phyloP scores from a whole-genome alignment of 2,888 invertebrate species.

The Cheilosia urbana region DNA sequence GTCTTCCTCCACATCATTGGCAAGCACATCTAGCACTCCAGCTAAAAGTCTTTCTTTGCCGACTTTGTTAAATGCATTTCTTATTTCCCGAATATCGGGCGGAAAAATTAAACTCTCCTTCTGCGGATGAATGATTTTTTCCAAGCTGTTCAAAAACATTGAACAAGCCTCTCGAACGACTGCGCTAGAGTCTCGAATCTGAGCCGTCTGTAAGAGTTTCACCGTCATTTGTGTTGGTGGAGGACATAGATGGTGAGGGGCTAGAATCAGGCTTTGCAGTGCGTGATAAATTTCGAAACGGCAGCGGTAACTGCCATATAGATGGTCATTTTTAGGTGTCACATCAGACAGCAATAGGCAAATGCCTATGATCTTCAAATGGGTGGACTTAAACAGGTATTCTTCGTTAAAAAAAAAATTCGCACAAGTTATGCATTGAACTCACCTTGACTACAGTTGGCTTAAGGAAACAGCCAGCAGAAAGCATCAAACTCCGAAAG shows the following conservation, averaged over 20 bases:
- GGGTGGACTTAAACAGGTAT: slow-evolving; percentile 73
- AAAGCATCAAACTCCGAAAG: slow-evolving; percentile 76
- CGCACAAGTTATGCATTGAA: not conserved
- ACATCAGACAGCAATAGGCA: slow-evolving; percentile 71
- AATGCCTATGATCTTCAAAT: slow-evolving; percentile 77
- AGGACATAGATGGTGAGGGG: slow-evolving; percentile 79
- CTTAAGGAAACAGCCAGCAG: slow-evolving; percentile 76
- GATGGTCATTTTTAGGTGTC: slow-evolving; percentile 44
- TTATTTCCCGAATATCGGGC: slow-evolving; percentile 77
- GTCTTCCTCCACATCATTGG: slow-evolving; percentile 18
- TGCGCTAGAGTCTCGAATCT: slow-evolving; percentile 76
- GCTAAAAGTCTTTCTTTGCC: slow-evolving; percentile 53
- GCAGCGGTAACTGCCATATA: slow-evolving; percentile 77
- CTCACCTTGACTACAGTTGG: slow-evolving; percentile 77
- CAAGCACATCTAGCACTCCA: not conserved
- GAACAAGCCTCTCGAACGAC: slow-evolving; percentile 76
- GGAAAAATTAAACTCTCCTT: slow-evolving; percentile 79
- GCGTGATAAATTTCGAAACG: slow-evolving; percentile 77
- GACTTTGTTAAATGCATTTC: slow-evolving; percentile 76
- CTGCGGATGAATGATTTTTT: slow-evolving; percentile 79
- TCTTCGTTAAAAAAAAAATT: not conserved
- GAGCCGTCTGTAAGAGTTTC: slow-evolving; percentile 76
- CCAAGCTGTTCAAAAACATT: slow-evolving; percentile 76
- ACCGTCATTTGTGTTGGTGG: slow-evolving; percentile 78
- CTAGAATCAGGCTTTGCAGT: slow-evolving; percentile 74